Evolutionary conservation across 2,113 vertebrate genomes (phyloP), one percentile per base, ranked within the genome.

Genomic region (Nasalis larvatus): DNA sequence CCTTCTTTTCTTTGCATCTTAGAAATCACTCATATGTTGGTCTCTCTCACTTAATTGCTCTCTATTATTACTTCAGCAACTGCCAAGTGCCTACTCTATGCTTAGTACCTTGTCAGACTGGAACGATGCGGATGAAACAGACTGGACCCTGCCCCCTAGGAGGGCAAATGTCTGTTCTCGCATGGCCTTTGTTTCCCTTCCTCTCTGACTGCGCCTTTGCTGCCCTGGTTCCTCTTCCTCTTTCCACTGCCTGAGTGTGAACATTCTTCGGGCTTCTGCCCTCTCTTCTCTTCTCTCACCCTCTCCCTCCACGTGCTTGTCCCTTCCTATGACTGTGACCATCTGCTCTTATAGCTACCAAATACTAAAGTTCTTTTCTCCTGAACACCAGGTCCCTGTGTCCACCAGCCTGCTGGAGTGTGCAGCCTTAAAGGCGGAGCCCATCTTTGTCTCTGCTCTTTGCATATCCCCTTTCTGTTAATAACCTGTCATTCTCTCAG

Each of bases 231-330:
- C 58, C 42, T 49, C 68, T 66, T 82, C 86, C n/a, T 68, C 90
- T 69, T 76, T 60, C 60, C 40, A 4, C 60, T 30, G 3, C 21
- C 71, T 27, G 47, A 16, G 5, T 35, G 32, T 30, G 42, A 68
- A 13, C 1, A 0, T 21, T 49, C 9, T 2, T 30, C 0, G 1
- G 25, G 32, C 35, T 80, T 74, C 35, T 17, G n/a, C 37, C 71
- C 54, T 88, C 89, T 82, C 40, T 76, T 76, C 7, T 12, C 58
- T 63, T 71, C 63, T 60, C 74, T 86, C 37, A 2, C 71, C 66
- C n/a, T 49, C 32, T 71, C 68, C 17, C 42, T 35, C 20, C 30
- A 10, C 9, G 0, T 8, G 7, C 78, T 37, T 47, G 60, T 45
- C 17, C 49, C 42, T 54, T 89, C 52, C 60, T 68, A 10, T 45